Evolutionary conservation across 2,797 vertebrate genomes (phyloP), one percentile per base, ranked within the genome.

Genomic region (Sebastes glaucus): DNA sequence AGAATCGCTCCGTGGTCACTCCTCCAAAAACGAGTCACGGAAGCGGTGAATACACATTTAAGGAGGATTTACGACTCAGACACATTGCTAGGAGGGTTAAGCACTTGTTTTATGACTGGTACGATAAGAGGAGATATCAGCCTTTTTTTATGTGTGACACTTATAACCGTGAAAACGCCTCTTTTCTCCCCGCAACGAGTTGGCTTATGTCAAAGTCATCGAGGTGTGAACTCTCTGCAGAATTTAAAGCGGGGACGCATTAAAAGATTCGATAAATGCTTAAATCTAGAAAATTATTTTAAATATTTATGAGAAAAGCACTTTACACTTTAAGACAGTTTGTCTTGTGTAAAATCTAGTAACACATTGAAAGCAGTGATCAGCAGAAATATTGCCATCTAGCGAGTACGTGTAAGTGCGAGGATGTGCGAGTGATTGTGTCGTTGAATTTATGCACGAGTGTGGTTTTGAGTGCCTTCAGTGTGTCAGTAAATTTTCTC

Each of bases 31-130:
- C 22, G 16, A 82, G 77, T 72, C 77, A 63, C 18, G 56, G 80
- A 80, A 5, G 25, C 62, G 33, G 82, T 42, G 87, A 85, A 84
- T 65, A 88, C 90, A 92, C 88, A 89, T 94, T 93, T 93, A 89
- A 90, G 88, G 75, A 84, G 90, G 92, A 94, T 94, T 94, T 94
- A 93, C 71, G 83, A 90, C 88, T 84, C 86, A 20, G 74, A 83
- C 70, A 65, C 77, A 57, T 75, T 66, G 69, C 74, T 46, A 42
- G 81, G 89, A 88, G 89, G 86, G 91, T 89, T 93, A 92, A 92
- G 90, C 82, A 79, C 86, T 93, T 93, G 92, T 93, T 95, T 95
- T 93, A 94, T 66, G 92, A 87, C 83, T 77, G 81, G 68, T 82
- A 77, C 88, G 86, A 93, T 92, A 91, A 93, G 90, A 89, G 86